Conservation (phyloP, 2,113 vertebrate species). For the Rhea americana region DNA sequence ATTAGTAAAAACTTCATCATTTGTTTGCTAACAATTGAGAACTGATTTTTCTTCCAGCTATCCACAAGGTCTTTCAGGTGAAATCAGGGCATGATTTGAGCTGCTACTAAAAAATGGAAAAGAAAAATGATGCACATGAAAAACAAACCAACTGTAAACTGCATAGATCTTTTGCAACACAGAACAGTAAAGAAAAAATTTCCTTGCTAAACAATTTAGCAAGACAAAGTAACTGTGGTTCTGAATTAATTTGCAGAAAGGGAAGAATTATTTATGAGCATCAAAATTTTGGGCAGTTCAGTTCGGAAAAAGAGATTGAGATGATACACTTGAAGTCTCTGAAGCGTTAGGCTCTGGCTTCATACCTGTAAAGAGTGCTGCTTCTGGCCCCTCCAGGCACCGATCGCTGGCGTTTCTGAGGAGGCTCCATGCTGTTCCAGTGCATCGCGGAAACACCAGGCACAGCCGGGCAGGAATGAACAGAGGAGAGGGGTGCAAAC, state of each 20-base stretch:
- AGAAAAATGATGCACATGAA: background rate
- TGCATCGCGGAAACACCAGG: background rate
- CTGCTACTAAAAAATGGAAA: background rate
- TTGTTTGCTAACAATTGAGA: background rate
- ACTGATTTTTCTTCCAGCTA: background rate
- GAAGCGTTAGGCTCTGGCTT: background rate
- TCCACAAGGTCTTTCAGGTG: background rate
- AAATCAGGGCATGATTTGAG: background rate
- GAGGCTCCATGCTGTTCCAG: background rate
- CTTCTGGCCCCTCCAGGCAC: accelerated
- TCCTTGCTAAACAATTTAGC: background rate
- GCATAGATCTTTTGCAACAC: background rate
- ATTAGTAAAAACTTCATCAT: background rate
- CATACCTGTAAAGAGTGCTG: background rate
- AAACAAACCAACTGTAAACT: background rate
- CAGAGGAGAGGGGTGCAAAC: no score
- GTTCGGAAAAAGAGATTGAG: background rate
- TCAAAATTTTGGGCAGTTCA: background rate
- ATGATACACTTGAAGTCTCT: background rate
- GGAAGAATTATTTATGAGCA: background rate
- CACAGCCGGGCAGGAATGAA: no score
- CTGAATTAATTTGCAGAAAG: background rate
- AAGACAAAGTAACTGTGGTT: background rate
- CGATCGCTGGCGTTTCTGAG: no score
- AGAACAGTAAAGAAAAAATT: background rate